These are phyloP conservation scores for Gastrophysa polygoni DNA, from an alignment of 2,888 invertebrate species.

Conservation along the genomic window DNA sequence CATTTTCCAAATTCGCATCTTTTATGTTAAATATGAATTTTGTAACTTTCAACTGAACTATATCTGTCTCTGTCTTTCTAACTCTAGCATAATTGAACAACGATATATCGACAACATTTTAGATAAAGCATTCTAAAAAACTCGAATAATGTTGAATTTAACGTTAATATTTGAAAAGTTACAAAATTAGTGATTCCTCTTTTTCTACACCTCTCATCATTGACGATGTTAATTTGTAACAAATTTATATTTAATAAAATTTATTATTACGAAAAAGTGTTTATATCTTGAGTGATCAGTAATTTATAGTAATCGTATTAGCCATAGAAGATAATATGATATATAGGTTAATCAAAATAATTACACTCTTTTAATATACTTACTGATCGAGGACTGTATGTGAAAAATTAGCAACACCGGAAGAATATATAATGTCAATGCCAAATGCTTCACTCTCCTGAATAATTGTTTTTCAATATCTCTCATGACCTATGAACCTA, in stretches of 20 bases:
- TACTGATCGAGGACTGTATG: too few relatives aligned
- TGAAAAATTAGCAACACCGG: too few relatives aligned
- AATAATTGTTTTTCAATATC: too few relatives aligned
- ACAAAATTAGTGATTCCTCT: conserved; percentile 38
- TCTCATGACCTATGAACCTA: conserved; percentile 9
- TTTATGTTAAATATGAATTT: conserved; percentile 25
- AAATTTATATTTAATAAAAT: conserved; percentile 32
- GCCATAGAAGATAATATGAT: too few relatives aligned
- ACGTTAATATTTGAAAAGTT: conserved; percentile 26
- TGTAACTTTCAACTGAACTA: conserved; percentile 31
- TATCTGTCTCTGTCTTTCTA: conserved; percentile 18
- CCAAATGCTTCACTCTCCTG: too few relatives aligned
- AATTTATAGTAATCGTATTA: not conserved
- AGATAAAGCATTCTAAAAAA: conserved; percentile 20
- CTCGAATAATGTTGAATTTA: conserved; percentile 20
- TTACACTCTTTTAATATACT: too few relatives aligned
- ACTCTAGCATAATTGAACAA: conserved; percentile 20
- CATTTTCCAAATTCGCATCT: not conserved
- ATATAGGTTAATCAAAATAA: too few relatives aligned
- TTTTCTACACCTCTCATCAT: conserved; percentile 35
- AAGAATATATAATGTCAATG: too few relatives aligned
- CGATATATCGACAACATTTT: conserved; percentile 30
- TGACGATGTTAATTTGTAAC: conserved; percentile 30
- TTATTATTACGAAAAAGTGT: conserved; percentile 27
- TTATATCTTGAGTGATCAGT: not conserved